phyloP scores from a whole-genome alignment of 2,797 vertebrate genomes.

The Sebastes kiyomatsui region DNA sequence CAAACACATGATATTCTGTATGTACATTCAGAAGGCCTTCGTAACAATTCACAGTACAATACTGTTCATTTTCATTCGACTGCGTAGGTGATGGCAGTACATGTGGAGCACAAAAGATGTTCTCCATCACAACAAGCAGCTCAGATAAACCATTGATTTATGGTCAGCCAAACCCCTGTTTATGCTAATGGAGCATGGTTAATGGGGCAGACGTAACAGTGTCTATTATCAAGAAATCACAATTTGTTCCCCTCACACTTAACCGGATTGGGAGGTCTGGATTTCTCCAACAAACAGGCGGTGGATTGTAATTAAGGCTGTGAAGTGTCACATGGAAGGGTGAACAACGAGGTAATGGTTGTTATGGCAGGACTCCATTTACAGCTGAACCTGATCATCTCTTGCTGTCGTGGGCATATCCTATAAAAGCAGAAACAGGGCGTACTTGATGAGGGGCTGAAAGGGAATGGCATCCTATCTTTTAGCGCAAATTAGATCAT shows the following conservation, averaged over 20 bases:
- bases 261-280: constrained; percentile 56
- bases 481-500: constrained; percentile 11
- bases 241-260: constrained; percentile 69
- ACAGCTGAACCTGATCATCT: constrained; percentile 37
- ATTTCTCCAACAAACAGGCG: constrained; percentile 50
- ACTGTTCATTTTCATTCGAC: constrained; percentile 6
- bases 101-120: constrained; percentile 12
- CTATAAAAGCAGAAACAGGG: not conserved
- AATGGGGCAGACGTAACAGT: constrained; percentile 65
- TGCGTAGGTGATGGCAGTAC: not conserved
- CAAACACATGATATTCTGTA: not conserved
- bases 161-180: constrained; percentile 53
- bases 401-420: not conserved
- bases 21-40: not conserved
- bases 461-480: not conserved
- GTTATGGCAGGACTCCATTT: constrained; percentile 42
- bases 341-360: constrained; percentile 60
- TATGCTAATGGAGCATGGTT: constrained; percentile 65
- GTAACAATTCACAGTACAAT: not conserved
- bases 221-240: constrained; percentile 75
- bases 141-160: constrained; percentile 56
- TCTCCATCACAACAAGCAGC: constrained; percentile 36
- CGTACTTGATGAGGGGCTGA: not conserved
- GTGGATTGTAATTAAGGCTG: constrained; percentile 63
- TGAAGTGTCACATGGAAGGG: constrained; percentile 56